phyloP scores from a whole-genome alignment of 1,140 invertebrate genomes.

The Pissodes strobi region DNA sequence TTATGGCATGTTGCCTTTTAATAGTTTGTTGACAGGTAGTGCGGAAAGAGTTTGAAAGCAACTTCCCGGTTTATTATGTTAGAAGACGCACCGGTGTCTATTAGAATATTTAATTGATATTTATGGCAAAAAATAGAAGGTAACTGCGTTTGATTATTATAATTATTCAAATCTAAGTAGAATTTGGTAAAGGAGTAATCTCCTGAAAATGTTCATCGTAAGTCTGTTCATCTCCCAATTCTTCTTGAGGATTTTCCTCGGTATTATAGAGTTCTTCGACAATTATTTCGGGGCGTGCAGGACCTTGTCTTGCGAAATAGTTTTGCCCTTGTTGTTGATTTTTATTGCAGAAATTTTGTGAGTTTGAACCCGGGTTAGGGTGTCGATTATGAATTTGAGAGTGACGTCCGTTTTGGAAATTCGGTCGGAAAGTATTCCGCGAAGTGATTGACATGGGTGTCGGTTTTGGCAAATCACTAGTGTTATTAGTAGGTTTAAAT shows the following conservation, averaged over 20 bases:
- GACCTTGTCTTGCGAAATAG: constrained; percentile 3
- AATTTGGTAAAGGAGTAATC: no score
- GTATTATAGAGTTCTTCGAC: background rate
- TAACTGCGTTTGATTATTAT: background rate
- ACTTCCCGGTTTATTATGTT: background rate
- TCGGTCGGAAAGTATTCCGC: no score
- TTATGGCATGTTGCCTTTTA: constrained; percentile 1
- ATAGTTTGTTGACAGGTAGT: background rate
- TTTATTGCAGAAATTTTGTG: background rate
- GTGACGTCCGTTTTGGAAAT: no score
- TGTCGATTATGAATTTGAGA: no score
- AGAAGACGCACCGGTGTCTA: no score
- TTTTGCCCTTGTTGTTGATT: no score
- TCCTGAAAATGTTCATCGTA: constrained; percentile 1
- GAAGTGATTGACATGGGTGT: background rate
- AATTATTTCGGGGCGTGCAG: background rate
- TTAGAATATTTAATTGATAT: background rate
- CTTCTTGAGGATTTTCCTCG: background rate
- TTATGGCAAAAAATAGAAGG: background rate
- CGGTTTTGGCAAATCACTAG: background rate
- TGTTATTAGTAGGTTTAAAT: background rate
- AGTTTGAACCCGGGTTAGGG: background rate
- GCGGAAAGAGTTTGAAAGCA: background rate
- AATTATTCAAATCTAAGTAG: constrained; percentile 7
- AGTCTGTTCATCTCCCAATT: no score